Evolutionary conservation across 2,888 invertebrate genomes (phyloP).

Genomic region (Leptogaster cylindrica): DNA sequence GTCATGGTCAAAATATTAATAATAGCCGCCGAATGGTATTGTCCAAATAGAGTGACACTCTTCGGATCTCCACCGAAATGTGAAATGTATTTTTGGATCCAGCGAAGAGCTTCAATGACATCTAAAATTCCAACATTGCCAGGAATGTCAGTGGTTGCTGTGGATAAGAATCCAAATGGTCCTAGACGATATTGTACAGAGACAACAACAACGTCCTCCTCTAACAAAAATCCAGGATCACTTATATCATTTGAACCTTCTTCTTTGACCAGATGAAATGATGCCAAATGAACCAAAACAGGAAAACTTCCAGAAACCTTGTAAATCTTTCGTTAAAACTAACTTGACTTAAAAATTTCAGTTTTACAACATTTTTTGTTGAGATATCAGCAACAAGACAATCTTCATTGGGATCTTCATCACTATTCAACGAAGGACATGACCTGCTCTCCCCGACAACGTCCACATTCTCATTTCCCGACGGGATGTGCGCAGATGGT

Average conservation of each 20-base stretch:
- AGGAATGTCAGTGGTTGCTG: constrained; percentile 63
- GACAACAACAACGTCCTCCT: constrained; percentile 63
- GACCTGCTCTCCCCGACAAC: no score
- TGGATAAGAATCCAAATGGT: constrained; percentile 64
- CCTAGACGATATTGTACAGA: constrained; percentile 64
- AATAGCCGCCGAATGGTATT: constrained; percentile 61
- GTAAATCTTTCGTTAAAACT: no score
- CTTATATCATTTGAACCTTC: constrained; percentile 59
- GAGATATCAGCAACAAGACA: no score
- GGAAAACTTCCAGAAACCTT: constrained; percentile 51
- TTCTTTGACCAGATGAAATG: constrained; percentile 58
- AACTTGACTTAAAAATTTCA: no score
- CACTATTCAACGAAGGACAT: no score
- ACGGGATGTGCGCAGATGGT: no score
- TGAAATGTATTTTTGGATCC: constrained; percentile 61
- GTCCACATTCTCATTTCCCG: no score
- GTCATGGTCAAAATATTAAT: constrained; percentile 57
- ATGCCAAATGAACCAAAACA: constrained; percentile 62
- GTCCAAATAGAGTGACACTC: constrained; percentile 61
- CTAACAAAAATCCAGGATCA: constrained; percentile 61
- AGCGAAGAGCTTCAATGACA: constrained; percentile 63
- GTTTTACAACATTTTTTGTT: no score
- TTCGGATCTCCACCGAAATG: constrained; percentile 61
- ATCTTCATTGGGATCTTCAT: no score
- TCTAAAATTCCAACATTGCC: constrained; percentile 67